These are phyloP conservation scores for Agonopterix arenella DNA, from an alignment of 2,888 invertebrate species.

Conservation along the genomic window DNA sequence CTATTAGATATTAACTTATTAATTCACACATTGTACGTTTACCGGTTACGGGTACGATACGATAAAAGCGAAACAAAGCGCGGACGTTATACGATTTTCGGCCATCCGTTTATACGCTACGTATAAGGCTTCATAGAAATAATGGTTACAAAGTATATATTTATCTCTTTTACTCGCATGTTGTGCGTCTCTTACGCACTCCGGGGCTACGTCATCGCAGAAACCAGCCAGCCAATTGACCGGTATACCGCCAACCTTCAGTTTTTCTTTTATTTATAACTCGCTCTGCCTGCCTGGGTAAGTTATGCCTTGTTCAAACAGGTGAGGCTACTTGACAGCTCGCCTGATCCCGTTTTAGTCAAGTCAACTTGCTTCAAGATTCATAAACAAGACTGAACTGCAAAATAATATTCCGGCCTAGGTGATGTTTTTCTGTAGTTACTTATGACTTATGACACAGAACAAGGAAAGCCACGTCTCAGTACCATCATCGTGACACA, in stretches of 20 bases:
- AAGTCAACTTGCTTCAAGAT: neutral
- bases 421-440: no score
- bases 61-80: conserved; percentile 52
- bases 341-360: neutral
- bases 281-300: conserved; percentile 57
- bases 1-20: conserved; percentile 19
- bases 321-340: conserved; percentile 16
- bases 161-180: conserved; percentile 33
- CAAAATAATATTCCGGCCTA: no score
- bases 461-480: no score
- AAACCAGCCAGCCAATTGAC: conserved; percentile 76
- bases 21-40: conserved; percentile 33
- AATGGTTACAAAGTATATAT: conserved; percentile 49
- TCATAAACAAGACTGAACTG: no score
- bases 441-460: no score
- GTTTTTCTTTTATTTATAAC: conserved; percentile 76
- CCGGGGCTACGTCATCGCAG: conserved; percentile 66
- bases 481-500: no score
- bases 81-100: conserved; percentile 67
- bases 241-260: conserved; percentile 76
- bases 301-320: conserved; percentile 58
- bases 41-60: conserved; percentile 39
- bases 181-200: conserved; percentile 36
- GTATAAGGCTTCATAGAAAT: conserved; percentile 68
- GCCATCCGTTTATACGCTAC: conserved; percentile 61